phyloP scores from a whole-genome alignment of 2,113 vertebrate species.

The Corapipo altera region DNA sequence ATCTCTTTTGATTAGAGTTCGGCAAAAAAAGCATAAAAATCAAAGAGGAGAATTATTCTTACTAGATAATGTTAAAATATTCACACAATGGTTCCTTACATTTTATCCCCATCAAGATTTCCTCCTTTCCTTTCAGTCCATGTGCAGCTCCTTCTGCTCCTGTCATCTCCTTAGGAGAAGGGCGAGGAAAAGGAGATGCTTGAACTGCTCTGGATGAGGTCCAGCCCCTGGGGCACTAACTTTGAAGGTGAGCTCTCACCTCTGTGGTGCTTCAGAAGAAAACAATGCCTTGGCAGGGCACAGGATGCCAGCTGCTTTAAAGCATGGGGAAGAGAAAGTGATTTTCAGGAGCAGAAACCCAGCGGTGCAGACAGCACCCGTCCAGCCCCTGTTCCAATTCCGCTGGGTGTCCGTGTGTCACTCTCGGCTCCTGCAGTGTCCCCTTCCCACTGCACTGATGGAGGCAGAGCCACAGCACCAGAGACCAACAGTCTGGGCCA shows the following conservation, averaged over 20 bases:
- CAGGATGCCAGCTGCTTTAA: not conserved
- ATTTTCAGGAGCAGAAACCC: not conserved
- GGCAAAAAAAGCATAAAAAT: not conserved
- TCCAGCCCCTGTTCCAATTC: not conserved
- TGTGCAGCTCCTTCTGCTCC: not conserved
- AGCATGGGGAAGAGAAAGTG: not conserved
- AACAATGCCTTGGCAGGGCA: not conserved
- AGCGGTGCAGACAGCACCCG: accelerated
- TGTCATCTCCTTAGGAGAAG: not conserved
- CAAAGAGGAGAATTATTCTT: not conserved
- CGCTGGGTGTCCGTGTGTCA: accelerated
- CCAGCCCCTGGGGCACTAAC: not conserved
- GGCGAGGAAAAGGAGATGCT: not conserved
- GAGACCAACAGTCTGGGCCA: not conserved
- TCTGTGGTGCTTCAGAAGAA: not conserved
- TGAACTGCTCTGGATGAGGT: not conserved
- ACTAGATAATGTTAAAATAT: not conserved
- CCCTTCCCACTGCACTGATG: not conserved
- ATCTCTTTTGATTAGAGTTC: not conserved
- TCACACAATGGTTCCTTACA: not conserved
- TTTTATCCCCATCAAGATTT: not conserved
- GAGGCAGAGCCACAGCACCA: not conserved
- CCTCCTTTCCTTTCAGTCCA: not conserved
- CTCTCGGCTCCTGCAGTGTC: not conserved
- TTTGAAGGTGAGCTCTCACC: not conserved